Base-by-base conservation (phyloP, 2,888 invertebrate species). In the Ormia ochracea region DNA sequence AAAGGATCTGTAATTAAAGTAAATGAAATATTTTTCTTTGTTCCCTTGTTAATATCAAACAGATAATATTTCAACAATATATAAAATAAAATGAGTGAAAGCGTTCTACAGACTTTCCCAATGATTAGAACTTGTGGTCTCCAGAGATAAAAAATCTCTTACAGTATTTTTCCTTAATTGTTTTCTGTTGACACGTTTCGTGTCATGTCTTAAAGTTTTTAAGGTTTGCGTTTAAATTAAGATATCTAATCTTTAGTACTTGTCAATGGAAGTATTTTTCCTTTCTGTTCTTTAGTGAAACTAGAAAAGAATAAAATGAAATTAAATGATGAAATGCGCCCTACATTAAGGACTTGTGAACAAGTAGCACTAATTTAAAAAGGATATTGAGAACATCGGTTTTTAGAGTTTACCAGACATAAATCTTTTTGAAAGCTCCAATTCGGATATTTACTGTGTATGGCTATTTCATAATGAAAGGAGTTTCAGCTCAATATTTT, bases 1-100 rank as follows among this genome's bases (percentile, higher is more conserved):
- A 2, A 31, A 17, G 41, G 41, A 43, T 54, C 54, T 50, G 10
- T 58, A 58, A 69, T 58, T 58, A 38, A 58, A 58, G 45, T 33
- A 28, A 58, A 58, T 48, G 17, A 36, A 5, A 17, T 19, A 0
- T 23, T 33, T 61, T 17, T 2, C 23, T 41, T 41, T n/a, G n/a
- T n/a, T 19, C 6, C 6, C 26, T 33, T 61, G 14, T 14, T 4
- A 5, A 10, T 21, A 31, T 33, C 4, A 33, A 23, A 33, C 33
- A 17, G 4, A 31, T n/a, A 54, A 38, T 31, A 17, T 26, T 6
- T 14, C 6, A 9, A 19, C 19, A 17, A 7, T 14, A 17, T 4
- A 31, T n/a, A 33, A 33, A 54, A 33, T 33, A 19, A 10, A 26
- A 28, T 59, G 28, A 43, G 17, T 28, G 17, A 17, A 59, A 28